phyloP scores from a whole-genome alignment of 2,113 vertebrate genomes.

The Eolophus roseicapilla region DNA sequence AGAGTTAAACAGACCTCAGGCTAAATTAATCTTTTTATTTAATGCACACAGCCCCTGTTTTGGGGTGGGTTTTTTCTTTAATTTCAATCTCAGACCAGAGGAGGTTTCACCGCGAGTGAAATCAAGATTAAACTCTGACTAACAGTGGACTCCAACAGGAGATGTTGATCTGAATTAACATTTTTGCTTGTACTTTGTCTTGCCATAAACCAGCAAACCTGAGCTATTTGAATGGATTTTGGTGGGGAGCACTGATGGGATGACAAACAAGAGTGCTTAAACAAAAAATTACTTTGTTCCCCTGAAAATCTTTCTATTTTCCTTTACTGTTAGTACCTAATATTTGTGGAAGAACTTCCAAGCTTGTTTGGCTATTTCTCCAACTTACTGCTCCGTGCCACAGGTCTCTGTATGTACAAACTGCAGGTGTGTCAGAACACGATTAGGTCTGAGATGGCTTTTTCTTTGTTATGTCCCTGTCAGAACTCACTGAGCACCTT shows the following conservation, averaged over 20 bases:
- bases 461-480: neutral
- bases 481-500: neutral
- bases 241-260: neutral
- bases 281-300: neutral
- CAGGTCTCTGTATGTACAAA: fast-evolving
- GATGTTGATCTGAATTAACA: neutral
- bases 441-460: neutral
- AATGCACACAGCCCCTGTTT: neutral
- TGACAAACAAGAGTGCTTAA: neutral
- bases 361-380: neutral
- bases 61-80: neutral
- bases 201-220: neutral
- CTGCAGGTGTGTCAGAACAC: neutral
- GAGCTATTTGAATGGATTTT: neutral
- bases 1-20: neutral
- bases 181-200: neutral
- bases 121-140: neutral
- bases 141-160: neutral
- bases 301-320: neutral
- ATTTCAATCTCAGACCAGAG: neutral
- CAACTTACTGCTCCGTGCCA: neutral
- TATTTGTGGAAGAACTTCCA: neutral
- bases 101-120: neutral
- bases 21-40: neutral
- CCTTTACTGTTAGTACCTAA: neutral